Conservation (phyloP, 2,888 invertebrate genomes). For the Diarsia mendica region DNA sequence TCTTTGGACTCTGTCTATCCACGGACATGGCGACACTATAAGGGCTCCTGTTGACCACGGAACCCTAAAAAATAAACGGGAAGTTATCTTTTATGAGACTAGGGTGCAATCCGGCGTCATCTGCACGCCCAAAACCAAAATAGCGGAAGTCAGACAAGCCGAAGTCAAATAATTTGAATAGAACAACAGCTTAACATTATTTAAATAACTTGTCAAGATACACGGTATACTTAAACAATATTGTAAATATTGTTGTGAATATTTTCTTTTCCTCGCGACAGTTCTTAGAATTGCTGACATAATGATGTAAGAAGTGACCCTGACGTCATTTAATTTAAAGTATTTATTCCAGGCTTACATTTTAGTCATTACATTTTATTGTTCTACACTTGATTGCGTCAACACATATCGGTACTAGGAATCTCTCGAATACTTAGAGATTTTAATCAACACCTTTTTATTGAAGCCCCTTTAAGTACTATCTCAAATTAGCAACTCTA, state of each 20-base stretch:
- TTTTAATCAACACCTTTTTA: too few species aligned
- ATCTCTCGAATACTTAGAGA: too few species aligned
- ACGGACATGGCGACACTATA: too few species aligned
- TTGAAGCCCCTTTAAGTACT: too few species aligned
- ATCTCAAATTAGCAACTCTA: too few species aligned
- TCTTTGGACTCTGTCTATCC: too few species aligned
- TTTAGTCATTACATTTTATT: background rate
- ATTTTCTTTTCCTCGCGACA: slow-evolving; percentile 6
- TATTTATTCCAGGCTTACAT: background rate
- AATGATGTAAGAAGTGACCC: background rate
- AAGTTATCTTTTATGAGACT: background rate
- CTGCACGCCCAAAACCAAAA: background rate
- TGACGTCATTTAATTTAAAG: slow-evolving; percentile 23
- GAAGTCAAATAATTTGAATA: slow-evolving; percentile 3
- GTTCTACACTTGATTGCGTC: background rate
- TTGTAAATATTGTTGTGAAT: slow-evolving; percentile 20
- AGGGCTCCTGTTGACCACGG: too few species aligned
- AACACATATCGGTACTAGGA: too few species aligned
- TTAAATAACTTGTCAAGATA: background rate
- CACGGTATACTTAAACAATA: slow-evolving; percentile 10
- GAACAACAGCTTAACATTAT: slow-evolving; percentile 10
- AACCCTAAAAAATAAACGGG: background rate
- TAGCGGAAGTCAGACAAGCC: slow-evolving; percentile 3
- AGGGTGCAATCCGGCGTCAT: background rate
- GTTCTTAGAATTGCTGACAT: slow-evolving; percentile 19